phyloP scores from a whole-genome alignment of 1,140 invertebrate species.

The Trichonephila clavata region DNA sequence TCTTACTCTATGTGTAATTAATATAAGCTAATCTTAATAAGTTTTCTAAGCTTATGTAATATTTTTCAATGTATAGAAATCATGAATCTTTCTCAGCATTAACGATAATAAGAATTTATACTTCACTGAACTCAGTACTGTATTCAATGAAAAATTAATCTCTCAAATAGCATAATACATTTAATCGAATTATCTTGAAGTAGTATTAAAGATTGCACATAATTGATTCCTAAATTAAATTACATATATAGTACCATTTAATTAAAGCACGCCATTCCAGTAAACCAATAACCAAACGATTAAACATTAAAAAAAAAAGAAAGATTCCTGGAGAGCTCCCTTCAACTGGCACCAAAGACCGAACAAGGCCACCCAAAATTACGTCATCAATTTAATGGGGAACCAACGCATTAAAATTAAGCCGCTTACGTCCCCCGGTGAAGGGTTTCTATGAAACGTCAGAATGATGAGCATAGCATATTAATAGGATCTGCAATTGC shows the following conservation, averaged over 20 bases:
- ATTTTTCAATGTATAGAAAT: too few relatives aligned
- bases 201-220: not conserved
- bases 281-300: not conserved
- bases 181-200: not conserved
- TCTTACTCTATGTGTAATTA: too few relatives aligned
- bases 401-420: slow-evolving; percentile 59
- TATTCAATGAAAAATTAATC: too few relatives aligned
- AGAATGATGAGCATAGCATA: slow-evolving; percentile 11
- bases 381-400: slow-evolving; percentile 54
- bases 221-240: not conserved
- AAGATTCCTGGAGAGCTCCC: not conserved
- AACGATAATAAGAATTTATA: too few relatives aligned
- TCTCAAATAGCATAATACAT: not conserved
- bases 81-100: too few relatives aligned
- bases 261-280: not conserved
- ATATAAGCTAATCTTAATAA: too few relatives aligned
- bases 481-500: slow-evolving; percentile 49
- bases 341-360: not conserved
- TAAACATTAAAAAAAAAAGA: not conserved
- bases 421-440: slow-evolving; percentile 9
- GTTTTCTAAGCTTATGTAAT: too few relatives aligned
- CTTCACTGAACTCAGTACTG: too few relatives aligned
- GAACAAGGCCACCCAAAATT: slow-evolving; percentile 29
- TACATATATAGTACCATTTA: not conserved
- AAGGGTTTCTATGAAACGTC: slow-evolving; percentile 28